These are phyloP conservation scores for Ips nitidus DNA, from an alignment of 1,140 invertebrate species.

Conservation along the genomic window DNA sequence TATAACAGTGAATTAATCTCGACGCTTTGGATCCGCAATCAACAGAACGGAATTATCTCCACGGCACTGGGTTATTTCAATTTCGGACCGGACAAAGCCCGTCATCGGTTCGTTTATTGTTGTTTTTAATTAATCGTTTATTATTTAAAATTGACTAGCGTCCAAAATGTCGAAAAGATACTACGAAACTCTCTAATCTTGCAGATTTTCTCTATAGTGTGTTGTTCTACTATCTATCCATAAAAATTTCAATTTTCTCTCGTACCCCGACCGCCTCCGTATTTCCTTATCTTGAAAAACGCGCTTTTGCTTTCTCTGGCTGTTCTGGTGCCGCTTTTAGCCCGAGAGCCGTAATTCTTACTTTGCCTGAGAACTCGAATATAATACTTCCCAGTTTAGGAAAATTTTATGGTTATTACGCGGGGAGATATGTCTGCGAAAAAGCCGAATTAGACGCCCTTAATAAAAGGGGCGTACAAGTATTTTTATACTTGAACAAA, in stretches of 20 bases:
- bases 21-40: conserved; percentile 19
- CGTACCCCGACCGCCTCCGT: conserved; percentile 6
- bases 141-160: conserved; percentile 3
- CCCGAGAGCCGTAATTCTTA: conserved; percentile 22
- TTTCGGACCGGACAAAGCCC: conserved; percentile 6
- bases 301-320: conserved; percentile 21
- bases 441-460: conserved; percentile 15
- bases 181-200: no score
- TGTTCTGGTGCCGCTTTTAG: conserved; percentile 26
- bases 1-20: conserved; percentile 28
- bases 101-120: neutral
- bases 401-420: conserved; percentile 32
- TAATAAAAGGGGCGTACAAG: conserved; percentile 16
- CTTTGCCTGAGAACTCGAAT: conserved; percentile 24
- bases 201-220: neutral
- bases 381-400: conserved; percentile 25
- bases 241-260: conserved; percentile 22
- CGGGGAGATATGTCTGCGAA: conserved; percentile 16
- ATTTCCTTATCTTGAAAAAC: conserved; percentile 26
- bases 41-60: conserved; percentile 22
- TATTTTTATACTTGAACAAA: conserved; percentile 7
- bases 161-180: no score
- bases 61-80: conserved; percentile 7
- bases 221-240: neutral
- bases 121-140: conserved; percentile 1